A percentile compares a stretch with the other conserved stretches of the same genome.
Conservation (phyloP, 2,113 vertebrate species). For the Marmota monax region DNA sequence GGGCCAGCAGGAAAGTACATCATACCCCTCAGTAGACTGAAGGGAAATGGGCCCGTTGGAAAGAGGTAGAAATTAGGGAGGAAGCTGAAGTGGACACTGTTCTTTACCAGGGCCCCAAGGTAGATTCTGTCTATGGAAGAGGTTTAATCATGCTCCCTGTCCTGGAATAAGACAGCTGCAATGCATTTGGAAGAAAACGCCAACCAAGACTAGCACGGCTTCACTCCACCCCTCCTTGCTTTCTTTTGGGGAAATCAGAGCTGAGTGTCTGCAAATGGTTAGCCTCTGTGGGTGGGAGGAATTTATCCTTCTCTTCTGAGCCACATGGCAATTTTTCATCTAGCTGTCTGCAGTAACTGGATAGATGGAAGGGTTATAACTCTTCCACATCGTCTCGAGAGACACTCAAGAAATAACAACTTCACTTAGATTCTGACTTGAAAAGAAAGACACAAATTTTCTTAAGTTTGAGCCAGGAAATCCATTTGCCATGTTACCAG, state of each 20-base stretch:
- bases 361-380: background rate
- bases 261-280: background rate
- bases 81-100: background rate
- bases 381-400: background rate
- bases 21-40: background rate
- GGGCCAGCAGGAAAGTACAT: background rate
- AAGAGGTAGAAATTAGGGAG: background rate
- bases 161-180: background rate
- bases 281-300: background rate
- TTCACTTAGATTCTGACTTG: background rate
- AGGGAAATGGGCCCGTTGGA: background rate
- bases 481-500: background rate
- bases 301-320: background rate
- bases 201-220: background rate
- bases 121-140: background rate
- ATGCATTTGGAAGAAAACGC: background rate
- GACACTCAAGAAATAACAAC: background rate
- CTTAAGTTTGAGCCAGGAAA: background rate
- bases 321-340: background rate
- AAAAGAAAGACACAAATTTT: background rate
- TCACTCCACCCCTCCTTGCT: background rate
- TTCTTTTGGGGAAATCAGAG: background rate
- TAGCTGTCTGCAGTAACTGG: background rate
- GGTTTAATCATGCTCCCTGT: background rate
- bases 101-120: background rate